Conservation (phyloP, 2,797 vertebrate species). For the Betta splendens region DNA sequence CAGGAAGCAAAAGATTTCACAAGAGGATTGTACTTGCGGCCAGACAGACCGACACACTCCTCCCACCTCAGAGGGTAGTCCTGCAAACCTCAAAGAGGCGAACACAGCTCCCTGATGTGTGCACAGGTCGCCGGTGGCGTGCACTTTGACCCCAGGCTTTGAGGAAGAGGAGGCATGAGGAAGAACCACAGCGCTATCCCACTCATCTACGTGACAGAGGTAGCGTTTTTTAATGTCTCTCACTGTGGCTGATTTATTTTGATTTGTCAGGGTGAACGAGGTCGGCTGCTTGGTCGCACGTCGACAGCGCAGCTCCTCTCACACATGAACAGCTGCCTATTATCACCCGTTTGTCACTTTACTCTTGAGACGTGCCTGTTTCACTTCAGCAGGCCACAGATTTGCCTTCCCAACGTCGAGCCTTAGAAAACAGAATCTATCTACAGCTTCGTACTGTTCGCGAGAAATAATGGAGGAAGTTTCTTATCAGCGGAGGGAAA, state of each 20-base stretch:
- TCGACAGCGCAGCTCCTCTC: no score
- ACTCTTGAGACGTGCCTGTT: no score
- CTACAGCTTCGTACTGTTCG: no score
- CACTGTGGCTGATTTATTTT: constrained; percentile 1
- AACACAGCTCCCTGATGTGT: constrained; percentile 43
- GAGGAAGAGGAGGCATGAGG: constrained; percentile 75
- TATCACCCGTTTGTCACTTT: not conserved
- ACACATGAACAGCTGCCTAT: no score
- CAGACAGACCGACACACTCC: constrained; percentile 4
- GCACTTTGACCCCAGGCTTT: constrained; percentile 62
- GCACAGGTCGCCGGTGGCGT: constrained; percentile 19
- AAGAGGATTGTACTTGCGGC: constrained; percentile 31
- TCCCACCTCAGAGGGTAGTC: constrained; percentile 37
- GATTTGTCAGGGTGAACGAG: not conserved
- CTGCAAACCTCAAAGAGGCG: constrained; percentile 46
- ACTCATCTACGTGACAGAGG: constrained; percentile 79
- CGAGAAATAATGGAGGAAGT: constrained; percentile 2
- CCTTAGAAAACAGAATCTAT: no score
- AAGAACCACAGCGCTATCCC: constrained; percentile 73
- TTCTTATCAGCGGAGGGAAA: not conserved
- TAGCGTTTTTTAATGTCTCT: constrained; percentile 47
- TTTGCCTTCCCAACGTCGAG: no score
- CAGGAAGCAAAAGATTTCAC: constrained; percentile 70
- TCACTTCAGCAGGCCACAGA: no score
- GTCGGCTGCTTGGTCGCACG: constrained; percentile 22